Evolutionary conservation across 2,113 vertebrate genomes (phyloP).

Genomic region (Pedionomus torquatus): DNA sequence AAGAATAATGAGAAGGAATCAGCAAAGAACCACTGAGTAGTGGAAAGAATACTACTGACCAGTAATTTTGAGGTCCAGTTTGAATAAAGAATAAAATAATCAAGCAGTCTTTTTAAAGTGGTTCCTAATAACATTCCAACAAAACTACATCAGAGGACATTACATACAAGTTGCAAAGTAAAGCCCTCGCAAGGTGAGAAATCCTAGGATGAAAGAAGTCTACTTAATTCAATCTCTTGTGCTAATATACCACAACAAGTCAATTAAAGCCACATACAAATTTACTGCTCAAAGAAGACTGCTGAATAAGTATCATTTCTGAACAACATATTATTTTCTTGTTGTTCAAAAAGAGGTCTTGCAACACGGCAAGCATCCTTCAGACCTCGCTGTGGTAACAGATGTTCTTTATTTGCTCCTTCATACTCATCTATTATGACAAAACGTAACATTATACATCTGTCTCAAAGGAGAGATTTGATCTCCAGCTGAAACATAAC

Average conservation of each 20-base stretch:
- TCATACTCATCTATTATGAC: neutral
- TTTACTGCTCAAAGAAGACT: neutral
- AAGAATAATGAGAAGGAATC: neutral
- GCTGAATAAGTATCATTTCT: neutral
- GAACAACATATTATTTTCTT: neutral
- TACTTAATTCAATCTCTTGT: neutral
- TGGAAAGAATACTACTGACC: neutral
- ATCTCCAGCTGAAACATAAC: conserved; percentile 1
- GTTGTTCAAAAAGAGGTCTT: neutral
- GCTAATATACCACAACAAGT: neutral
- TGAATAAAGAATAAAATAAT: neutral
- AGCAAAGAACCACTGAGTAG: neutral
- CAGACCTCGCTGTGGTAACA: neutral
- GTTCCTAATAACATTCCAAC: neutral
- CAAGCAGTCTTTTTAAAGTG: neutral
- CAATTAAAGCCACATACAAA: neutral
- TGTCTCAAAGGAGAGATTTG: neutral
- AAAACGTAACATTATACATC: neutral
- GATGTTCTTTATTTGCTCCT: conserved; percentile 1
- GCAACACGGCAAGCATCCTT: neutral
- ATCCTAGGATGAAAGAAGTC: neutral
- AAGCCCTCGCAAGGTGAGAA: neutral
- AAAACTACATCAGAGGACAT: neutral
- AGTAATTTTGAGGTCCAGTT: neutral
- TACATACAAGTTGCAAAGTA: neutral